Conservation (phyloP, 2,888 invertebrate genomes). For the Acleris holmiana region DNA sequence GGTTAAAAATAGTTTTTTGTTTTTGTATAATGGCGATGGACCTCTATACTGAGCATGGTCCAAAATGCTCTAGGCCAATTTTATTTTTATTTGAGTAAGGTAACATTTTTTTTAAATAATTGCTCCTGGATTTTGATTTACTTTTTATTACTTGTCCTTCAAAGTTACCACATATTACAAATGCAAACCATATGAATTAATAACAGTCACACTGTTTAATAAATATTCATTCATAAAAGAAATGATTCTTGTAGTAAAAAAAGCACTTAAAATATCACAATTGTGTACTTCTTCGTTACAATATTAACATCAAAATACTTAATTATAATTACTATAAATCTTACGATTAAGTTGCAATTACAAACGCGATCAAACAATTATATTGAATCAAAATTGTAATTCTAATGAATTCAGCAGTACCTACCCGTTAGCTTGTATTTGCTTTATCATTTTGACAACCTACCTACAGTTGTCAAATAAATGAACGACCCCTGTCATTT, state of each 20-base stretch:
- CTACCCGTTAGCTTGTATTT: no score
- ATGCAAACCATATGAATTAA: conserved; percentile 37
- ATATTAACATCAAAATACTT: conserved; percentile 24
- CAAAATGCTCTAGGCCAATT: neutral
- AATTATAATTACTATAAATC: conserved; percentile 5
- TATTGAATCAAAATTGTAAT: neutral
- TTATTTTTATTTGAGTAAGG: neutral
- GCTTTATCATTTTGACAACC: no score
- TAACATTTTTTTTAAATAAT: no score
- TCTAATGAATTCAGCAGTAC: neutral
- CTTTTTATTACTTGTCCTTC: no score
- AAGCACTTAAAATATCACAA: conserved; percentile 73
- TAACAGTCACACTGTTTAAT: conserved; percentile 35
- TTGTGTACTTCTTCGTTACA: conserved; percentile 50
- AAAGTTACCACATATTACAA: conserved; percentile 8
- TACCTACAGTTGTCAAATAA: no score
- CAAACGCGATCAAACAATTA: neutral
- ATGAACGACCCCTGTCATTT: no score
- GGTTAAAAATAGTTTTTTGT: no score
- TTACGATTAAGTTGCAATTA: conserved; percentile 5
- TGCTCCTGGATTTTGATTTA: no score
- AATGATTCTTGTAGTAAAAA: conserved; percentile 50
- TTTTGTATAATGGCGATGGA: no score
- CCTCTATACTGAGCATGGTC: no score
- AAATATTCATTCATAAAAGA: conserved; percentile 45